Conservation (phyloP, 2,113 vertebrate genomes). For the Baryphthengus martii region DNA sequence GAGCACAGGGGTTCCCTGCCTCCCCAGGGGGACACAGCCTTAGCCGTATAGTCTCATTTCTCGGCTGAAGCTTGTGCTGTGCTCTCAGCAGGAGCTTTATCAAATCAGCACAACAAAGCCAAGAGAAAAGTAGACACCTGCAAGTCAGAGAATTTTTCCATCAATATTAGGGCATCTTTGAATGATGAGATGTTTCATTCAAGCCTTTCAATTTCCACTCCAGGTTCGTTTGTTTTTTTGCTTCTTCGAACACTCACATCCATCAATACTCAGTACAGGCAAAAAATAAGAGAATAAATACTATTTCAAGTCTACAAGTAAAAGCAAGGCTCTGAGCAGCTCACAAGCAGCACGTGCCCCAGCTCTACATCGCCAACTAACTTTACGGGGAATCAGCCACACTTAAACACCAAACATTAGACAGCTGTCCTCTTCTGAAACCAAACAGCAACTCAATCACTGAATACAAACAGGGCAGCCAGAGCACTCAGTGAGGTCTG, state of each 20-base stretch:
- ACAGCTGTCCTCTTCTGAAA: neutral
- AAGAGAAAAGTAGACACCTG: neutral
- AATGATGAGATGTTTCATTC: neutral
- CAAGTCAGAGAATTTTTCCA: neutral
- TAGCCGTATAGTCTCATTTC: neutral
- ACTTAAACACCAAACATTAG: neutral
- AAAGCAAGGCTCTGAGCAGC: neutral
- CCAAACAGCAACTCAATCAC: neutral
- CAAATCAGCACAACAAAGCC: neutral
- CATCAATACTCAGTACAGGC: neutral
- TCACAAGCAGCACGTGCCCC: neutral
- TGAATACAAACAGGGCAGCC: neutral
- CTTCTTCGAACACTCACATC: neutral
- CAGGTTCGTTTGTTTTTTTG: neutral
- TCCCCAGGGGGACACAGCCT: neutral
- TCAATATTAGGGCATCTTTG: neutral
- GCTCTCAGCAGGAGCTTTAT: neutral
- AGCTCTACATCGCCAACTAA: neutral
- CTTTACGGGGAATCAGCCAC: neutral
- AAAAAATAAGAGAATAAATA: neutral
- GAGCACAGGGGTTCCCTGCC: accelerated
- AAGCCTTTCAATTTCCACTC: neutral
- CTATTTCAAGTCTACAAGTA: neutral
- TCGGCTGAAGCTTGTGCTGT: accelerated
- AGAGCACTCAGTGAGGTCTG: neutral